Base-by-base conservation (phyloP, 2,888 invertebrate genomes). In the Heliconius charithonia region DNA sequence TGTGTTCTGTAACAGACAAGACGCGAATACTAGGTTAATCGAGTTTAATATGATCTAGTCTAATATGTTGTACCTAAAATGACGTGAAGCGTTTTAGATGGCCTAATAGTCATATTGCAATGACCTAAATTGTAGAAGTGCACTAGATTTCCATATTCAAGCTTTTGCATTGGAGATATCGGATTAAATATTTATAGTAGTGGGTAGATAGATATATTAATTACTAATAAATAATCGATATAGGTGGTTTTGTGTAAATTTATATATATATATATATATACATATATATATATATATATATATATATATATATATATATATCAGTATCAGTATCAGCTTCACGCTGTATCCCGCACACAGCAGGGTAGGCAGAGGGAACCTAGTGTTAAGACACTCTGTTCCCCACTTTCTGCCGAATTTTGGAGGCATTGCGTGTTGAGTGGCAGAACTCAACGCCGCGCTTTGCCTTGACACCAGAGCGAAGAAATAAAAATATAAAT, bases 11-110 rank as follows among this genome's bases (percentile, higher is more conserved):
- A 86, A 82, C 84, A 81, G 83, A 82, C 85, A 85, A 82, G 83
- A 84, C 83, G 83, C 80, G 82, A 85, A 85, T 87, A 86, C 86
- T 89, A 86, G 87, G 87, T 87, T 87, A 88, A 88, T 89, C 86
- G 84, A 83, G 79, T 86, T 85, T 84, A 81, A 81, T 80, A 81
- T 79, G 81, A 82, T 82, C 83, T 83, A 82, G 79, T 83, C 77
- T 82, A 80, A 87, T 89, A 87, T 85, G 85, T 82, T 87, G 86
- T 56, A 59, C 32, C 72, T 72, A 72, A 72, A 88, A 71, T 62
- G 25, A 74, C 65, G 73, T 74, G 22, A 74, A 37, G 67, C 63
- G 72, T 32, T 72, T 37, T 19, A 25, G 59, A 75, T 75, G 41
- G 45, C 29, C 51, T 75, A 32, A 37, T 56, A 59, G 59, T 59